Evolutionary conservation across 2,888 invertebrate species (phyloP).

Genomic region (Trichogramma dendrolimi): DNA sequence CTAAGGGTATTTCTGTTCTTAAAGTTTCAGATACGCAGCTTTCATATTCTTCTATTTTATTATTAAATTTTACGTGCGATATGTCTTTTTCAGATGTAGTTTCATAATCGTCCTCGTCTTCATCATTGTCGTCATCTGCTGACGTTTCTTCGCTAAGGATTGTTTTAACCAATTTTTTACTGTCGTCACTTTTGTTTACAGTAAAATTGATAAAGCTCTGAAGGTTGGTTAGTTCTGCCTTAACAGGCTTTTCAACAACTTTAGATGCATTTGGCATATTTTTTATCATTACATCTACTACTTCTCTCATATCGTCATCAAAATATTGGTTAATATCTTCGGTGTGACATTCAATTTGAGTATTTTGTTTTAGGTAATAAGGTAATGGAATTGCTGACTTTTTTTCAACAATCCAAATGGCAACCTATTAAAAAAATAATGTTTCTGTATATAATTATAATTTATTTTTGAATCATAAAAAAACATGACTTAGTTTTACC

Average conservation of each 20-base stretch:
- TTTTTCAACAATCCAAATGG: conserved; percentile 11
- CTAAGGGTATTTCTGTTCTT: neutral
- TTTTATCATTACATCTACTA: no score
- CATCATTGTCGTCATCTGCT: neutral
- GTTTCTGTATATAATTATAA: neutral
- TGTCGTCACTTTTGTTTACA: no score
- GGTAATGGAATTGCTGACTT: conserved; percentile 5
- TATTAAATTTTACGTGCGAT: neutral
- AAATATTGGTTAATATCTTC: neutral
- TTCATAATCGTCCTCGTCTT: neutral
- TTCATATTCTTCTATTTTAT: neutral
- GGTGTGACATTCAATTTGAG: conserved; percentile 3
- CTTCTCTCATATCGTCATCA: neutral
- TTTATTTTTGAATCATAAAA: neutral
- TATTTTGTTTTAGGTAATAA: conserved; percentile 19
- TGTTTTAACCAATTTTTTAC: no score
- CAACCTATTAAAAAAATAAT: conserved; percentile 7
- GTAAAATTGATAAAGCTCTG: neutral
- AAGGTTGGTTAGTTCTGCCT: neutral
- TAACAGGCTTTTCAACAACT: no score
- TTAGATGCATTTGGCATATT: no score
- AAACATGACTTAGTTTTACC: neutral
- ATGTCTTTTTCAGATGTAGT: neutral
- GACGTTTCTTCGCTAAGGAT: neutral
- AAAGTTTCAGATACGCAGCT: neutral